Evolutionary conservation across 2,888 invertebrate genomes (phyloP), one percentile per base, ranked within the genome.

Genomic region (Caenorhabditis sp.): DNA sequence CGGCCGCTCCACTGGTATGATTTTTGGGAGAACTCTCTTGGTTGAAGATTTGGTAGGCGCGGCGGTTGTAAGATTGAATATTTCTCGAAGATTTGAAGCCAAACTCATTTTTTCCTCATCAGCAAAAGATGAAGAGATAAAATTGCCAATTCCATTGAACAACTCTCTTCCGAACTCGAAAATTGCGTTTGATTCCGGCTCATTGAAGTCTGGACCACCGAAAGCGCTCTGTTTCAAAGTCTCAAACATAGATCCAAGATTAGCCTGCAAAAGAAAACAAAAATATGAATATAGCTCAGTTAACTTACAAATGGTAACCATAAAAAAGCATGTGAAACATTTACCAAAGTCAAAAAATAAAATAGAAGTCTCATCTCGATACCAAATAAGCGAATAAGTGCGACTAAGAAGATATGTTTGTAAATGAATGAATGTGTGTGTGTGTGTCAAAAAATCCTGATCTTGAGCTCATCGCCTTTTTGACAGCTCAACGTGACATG

Each of bases 291-390:
- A 1, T 8, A 4, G 10, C 17, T 25, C 43, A 49, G 20, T 21
- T 38, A 50, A 68, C 76, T 70, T 59, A 79, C 79, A 70, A 79
- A 79, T n/a, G 79, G 79, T 49, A 79, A 66, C 79, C 79, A 79
- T 74, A 79, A 59, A 31, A 67, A 67, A 1, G 67, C 68, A 49
- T 68, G 21, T n/a, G 62, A 58, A 20, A 17, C 26, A n/a, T 31
- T 17, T 31, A 58, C 12, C 26, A 58, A 17, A 8, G 10, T 21
- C 26, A 65, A 49, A 60, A 56, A 1, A 14, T 31, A 2, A 14
- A 64, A 3, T 14, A 21, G 43, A 43, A 43, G 14, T 20, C 20
- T 26, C 43, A 57, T 58, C 43, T 21, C 20, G 12, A 8, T 31
- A 36, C 10, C 20, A 20, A 58, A 53, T 70, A 50, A 59, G 53